Conservation (phyloP, 2,797 vertebrate genomes). For the Saxicola maurus region DNA sequence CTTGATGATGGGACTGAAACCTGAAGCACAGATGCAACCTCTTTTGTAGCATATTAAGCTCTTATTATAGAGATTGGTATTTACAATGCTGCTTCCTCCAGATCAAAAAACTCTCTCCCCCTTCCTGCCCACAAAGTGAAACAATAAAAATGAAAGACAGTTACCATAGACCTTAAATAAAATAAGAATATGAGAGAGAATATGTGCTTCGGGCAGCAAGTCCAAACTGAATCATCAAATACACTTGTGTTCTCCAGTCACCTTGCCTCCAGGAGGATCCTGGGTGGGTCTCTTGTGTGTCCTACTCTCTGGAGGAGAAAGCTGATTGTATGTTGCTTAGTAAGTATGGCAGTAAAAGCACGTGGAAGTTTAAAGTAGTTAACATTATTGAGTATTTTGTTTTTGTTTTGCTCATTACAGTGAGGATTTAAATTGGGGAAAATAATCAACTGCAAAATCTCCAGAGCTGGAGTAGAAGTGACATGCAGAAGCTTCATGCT, state of each 20-base stretch:
- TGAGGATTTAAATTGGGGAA: neutral
- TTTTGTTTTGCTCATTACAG: neutral
- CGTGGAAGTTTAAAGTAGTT: neutral
- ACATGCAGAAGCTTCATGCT: slow-evolving; percentile 1
- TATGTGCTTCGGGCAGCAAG: neutral
- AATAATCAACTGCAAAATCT: neutral
- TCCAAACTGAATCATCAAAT: neutral
- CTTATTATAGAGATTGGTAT: neutral
- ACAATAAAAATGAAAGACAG: neutral
- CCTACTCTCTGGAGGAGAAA: neutral
- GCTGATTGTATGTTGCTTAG: neutral
- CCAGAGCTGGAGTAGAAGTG: slow-evolving; percentile 5
- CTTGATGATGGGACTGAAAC: neutral
- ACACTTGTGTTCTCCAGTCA: neutral
- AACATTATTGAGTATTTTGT: neutral
- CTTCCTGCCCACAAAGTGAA: neutral
- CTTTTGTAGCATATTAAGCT: neutral
- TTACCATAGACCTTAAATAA: neutral
- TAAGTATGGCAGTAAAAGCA: neutral
- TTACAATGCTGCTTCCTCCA: neutral
- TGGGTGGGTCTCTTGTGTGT: neutral
- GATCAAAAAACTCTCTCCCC: neutral
- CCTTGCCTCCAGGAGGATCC: neutral
- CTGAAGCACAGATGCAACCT: neutral
- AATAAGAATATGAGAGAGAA: neutral